A percentile compares a stretch with the other conserved stretches of the same genome.
Conservation (phyloP, 2,888 invertebrate genomes). For the Ormyrus nitidulus region DNA sequence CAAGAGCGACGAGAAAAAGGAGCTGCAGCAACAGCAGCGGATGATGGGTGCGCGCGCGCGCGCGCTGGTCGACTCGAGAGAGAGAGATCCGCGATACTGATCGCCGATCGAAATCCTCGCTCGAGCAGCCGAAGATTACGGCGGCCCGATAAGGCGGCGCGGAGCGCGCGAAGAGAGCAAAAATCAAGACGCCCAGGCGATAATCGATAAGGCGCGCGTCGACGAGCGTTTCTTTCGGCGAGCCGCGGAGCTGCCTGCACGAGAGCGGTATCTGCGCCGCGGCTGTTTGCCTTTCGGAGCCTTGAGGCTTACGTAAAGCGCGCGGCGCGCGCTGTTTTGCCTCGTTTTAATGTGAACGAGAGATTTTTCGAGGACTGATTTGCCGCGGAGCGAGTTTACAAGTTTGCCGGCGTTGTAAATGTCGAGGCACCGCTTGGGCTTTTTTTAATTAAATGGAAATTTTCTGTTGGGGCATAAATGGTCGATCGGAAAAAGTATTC, state of each 20-base stretch:
- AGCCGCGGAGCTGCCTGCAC: too few species aligned
- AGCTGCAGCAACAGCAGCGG: not conserved
- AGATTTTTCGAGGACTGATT: too few species aligned
- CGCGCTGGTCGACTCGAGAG: conserved; percentile 27
- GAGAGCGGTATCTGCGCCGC: not conserved
- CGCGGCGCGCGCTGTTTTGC: too few species aligned
- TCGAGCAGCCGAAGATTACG: conserved; percentile 33
- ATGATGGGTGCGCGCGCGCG: not conserved
- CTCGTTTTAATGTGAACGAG: too few species aligned
- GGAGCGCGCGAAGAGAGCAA: not conserved
- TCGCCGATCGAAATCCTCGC: conserved; percentile 43
- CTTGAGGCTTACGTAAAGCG: not conserved
- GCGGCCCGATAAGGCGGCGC: conserved; percentile 31
- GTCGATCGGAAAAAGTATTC: too few species aligned
- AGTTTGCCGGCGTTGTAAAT: too few species aligned
- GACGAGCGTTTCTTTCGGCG: not conserved
- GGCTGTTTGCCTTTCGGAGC: not conserved
- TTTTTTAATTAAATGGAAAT: too few species aligned
- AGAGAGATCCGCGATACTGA: conserved; percentile 45
- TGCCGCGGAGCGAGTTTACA: too few species aligned
- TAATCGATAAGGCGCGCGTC: conserved; percentile 46
- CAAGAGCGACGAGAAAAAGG: not conserved
- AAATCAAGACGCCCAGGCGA: conserved; percentile 14
- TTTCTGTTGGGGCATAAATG: too few species aligned
- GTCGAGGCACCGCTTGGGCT: too few species aligned